Evolutionary conservation across 2,113 vertebrate genomes (phyloP), one percentile per base, ranked within the genome.

Genomic region (Callocephalon fimbriatum): DNA sequence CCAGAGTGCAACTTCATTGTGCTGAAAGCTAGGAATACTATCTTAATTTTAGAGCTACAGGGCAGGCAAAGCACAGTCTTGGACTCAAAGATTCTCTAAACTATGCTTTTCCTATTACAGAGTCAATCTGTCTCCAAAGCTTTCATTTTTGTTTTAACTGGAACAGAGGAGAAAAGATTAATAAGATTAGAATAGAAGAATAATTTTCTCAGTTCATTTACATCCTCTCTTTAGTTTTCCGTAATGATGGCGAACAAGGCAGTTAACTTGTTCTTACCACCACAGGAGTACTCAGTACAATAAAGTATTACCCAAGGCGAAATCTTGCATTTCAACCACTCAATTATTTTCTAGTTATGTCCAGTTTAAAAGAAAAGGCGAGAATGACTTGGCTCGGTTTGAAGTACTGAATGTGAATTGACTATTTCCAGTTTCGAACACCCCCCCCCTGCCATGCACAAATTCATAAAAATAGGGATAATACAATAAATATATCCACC

Each of bases 271-370:
- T 78, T 86, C 85, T 78, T 92, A 72, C 77, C 63, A 73, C 86
- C 58, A 35, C 4, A 90, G 56, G 71, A 79, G 54, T 94, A 56
- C 15, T 95, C 68, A 85, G 86, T 84, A 86, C 51, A 86, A 59
- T 81, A 42, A 95, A 95, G 56, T 86, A 89, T 53, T 91, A 94
- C 31, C 87, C 37, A 94, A 96, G 92, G 86, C 80, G 86, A 95
- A 97, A 97, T 94, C 79, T 86, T 95, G 96, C 83, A 89, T 93
- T 94, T 96, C 90, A 97, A 66, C 78, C 63, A 74, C 67, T 90
- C 86, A 70, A 59, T 88, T 94, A 90, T 79, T 95, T 95, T 91
- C 71, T 77, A 71, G 74, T 58, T 76, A 63, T 37, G 58, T 80
- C 84, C 7, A 1, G 59, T 80, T 88, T 66, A 91, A 86, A 96